phyloP scores from a whole-genome alignment of 1,140 invertebrate species.

The Drosophila yakuba region DNA sequence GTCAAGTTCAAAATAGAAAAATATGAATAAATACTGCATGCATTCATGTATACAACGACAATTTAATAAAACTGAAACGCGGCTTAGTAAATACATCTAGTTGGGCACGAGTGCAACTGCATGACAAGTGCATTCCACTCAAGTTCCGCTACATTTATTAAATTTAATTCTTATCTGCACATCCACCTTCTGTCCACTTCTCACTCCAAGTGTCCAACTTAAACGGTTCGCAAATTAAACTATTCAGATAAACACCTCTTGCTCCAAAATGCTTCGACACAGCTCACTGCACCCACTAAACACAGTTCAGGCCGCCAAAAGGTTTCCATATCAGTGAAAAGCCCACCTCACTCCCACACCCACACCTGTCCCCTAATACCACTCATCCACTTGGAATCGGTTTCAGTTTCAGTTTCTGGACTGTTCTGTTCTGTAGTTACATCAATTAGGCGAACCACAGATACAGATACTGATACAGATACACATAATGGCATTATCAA shows the following conservation, averaged over 20 bases:
- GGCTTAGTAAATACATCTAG: constrained; percentile 11
- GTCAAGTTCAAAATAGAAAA: constrained; percentile 51
- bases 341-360: neutral
- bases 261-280: neutral
- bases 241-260: neutral
- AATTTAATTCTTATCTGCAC: constrained; percentile 43
- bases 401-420: constrained; percentile 16
- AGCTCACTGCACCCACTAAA: constrained; percentile 2
- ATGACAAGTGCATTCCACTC: constrained; percentile 18
- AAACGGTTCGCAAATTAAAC: constrained; percentile 25
- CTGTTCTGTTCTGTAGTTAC: constrained; percentile 30
- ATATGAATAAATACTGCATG: constrained; percentile 27
- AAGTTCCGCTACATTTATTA: constrained; percentile 14
- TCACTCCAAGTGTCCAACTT: neutral
- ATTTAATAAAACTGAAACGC: constrained; percentile 11
- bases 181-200: neutral
- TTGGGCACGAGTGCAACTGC: constrained; percentile 16
- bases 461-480: too few species aligned
- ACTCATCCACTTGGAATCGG: constrained; percentile 19
- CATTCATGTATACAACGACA: constrained; percentile 12
- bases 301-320: neutral
- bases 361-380: neutral
- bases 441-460: constrained; percentile 49
- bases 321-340: constrained; percentile 29
- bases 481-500: constrained; percentile 47